Evolutionary conservation across 2,113 vertebrate species (phyloP), one percentile per base, ranked within the genome.

Genomic region (Coptodon bakossiorum): DNA sequence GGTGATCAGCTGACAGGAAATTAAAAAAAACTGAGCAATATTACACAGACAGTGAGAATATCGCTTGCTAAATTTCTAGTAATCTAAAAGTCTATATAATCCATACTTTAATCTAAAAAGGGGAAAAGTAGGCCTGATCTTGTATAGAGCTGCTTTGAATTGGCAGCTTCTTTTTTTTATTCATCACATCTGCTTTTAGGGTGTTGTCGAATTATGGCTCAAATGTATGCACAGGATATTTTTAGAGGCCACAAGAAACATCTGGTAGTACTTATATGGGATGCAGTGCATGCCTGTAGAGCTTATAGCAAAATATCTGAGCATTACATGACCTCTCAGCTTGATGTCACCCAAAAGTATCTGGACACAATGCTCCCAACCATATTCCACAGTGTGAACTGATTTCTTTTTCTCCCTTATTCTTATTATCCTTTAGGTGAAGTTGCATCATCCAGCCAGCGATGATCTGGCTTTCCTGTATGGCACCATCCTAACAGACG

Each of bases 401-500:
- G 8, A 57, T 78, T 76, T 45, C 24, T 29, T 48, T 29, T 78
- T 50, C 43, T 19, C 17, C 16, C 27, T 13, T 19, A 11, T 12
- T 82, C 3, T 6, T 14, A 10, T 22, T 36, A 5, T 48, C 10
- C 40, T 48, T 63, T 11, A 99, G 98, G 97, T 98, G 93, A 97
- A 97, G 94, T 93, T 99, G 83, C 92, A 94, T 71, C 98, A 99
- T 89, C 98, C 99, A 17, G 94, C 94, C 80, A 98, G 96, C 2
- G 96, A 98, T 78, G 98, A 99, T 48, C 95, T 99, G 93, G 97
- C 97, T 48, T 99, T 99, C 94, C 96, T 99, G 5, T 99, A 99
- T 0, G 98, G 99, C 78, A 99, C 98, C 52, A 99, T 99, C 91
- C 93, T 99, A 91, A 99, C 98, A 0, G 99, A 99, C 2, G 99